These are phyloP conservation scores for Gonioctena quinquepunctata DNA, from an alignment of 1,140 invertebrate genomes.

Conservation along the genomic window DNA sequence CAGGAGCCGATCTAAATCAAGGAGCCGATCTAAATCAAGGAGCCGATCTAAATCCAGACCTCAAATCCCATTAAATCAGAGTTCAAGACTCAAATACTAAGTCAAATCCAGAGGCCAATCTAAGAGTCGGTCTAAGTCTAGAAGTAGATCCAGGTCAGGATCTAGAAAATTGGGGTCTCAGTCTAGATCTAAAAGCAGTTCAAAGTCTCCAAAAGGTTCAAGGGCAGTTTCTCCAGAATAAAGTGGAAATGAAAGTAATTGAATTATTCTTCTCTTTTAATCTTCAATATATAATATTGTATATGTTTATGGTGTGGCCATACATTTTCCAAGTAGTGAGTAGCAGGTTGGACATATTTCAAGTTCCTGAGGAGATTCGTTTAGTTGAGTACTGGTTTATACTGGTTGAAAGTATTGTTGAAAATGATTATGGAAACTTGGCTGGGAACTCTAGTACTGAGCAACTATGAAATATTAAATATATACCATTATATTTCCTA, in stretches of 20 bases:
- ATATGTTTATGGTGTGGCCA: too few relatives aligned
- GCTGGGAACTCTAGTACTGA: too few relatives aligned
- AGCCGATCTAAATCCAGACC: conserved; percentile 13
- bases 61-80: not conserved
- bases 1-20: conserved; percentile 38
- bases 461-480: too few relatives aligned
- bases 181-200: conserved; percentile 2
- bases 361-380: too few relatives aligned
- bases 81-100: too few relatives aligned
- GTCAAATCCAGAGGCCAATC: conserved; percentile 13
- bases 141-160: not conserved
- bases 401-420: too few relatives aligned
- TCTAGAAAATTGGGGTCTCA: conserved; percentile 9
- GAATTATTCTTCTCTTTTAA: not conserved
- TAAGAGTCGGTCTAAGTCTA: conserved; percentile 4
- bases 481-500: too few relatives aligned
- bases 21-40: conserved; percentile 38
- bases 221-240: conserved; percentile 47
- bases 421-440: too few relatives aligned
- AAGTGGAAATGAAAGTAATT: not conserved
- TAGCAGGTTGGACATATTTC: too few relatives aligned
- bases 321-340: too few relatives aligned
- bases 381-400: too few relatives aligned
- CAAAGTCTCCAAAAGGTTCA: conserved; percentile 17
- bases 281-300: too few relatives aligned